Base-by-base conservation (phyloP, 2,888 invertebrate genomes). In the Agrilus biguttatus region DNA sequence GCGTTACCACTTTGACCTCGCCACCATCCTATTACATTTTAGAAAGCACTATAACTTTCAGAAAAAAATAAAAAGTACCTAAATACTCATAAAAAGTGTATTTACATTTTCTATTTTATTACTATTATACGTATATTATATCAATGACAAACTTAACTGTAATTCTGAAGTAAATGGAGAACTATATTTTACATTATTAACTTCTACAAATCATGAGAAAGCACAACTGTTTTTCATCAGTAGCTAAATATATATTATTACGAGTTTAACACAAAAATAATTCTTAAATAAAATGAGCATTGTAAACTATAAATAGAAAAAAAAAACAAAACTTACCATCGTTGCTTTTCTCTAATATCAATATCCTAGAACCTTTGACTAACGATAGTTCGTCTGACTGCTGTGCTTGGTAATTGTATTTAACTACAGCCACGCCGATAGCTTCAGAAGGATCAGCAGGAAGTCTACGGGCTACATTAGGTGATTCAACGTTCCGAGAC, bases 341-440 rank as follows among this genome's bases (percentile, higher is more conserved):
- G 54, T 93, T 93, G 57, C 93, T 95, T 70, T 97, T 97, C 70
- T 98, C 97, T 51, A 97, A 71, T 52, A 98, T 97, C 48, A 88
- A 76, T 53, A 98, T 92, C 55, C 88, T 73, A 44, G 92, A 92
- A 53, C 95, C 96, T 71, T 97, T 98, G 37, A 86, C 83, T 49
- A 99, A 75, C 1, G 91, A 83, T 43, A 98, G 71, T 66, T 98
- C 98, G 61, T 98, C 98, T 2, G 90, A 81, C 67, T 96, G 92
- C 69, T 92, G 91, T 37, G 96, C 93, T 64, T 83, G 82, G 67
- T 90, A 90, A 69, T 88, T 89, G 70, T 93, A 98, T 70, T 96
- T 96, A 54, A 95, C 97, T 45, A 92, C 80, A 33, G 92, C 93
- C 13, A 84, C 79, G 48, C 77, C 85, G 49, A 91, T 85, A 38